Percentiles rank a stretch among this genome's conserved stretches.
Evolutionary conservation across 35 echinoderm and acorn worm species (phyloP).

Genomic region (Lytechinus pictus): DNA sequence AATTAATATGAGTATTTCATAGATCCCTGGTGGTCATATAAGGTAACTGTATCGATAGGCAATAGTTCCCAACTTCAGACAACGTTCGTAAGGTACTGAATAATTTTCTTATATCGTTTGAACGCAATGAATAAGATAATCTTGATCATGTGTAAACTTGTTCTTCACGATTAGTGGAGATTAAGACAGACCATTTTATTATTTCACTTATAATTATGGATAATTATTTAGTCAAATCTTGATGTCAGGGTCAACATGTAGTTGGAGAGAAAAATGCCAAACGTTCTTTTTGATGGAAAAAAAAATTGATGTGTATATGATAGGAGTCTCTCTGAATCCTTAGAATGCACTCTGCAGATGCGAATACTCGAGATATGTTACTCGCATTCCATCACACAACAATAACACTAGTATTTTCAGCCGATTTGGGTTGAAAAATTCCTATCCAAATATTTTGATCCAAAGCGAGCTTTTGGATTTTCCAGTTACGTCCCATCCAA

Average conservation of each 20-base stretch:
- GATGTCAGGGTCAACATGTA: neutral
- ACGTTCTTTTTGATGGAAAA: neutral
- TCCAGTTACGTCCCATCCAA: neutral
- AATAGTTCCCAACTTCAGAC: neutral
- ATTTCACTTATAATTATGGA: neutral
- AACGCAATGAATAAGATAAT: neutral
- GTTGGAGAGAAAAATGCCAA: neutral
- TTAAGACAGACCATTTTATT: neutral
- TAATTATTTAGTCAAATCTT: neutral
- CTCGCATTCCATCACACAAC: constrained; percentile 37
- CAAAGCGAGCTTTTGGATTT: neutral
- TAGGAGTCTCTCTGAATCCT: neutral
- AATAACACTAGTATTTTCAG: neutral
- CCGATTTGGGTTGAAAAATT: neutral
- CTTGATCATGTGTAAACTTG: neutral
- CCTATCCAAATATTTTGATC: constrained; percentile 46
- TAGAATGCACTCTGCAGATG: neutral
- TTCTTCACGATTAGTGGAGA: neutral
- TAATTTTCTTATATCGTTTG: no score
- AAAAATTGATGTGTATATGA: neutral
- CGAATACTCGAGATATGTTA: neutral
- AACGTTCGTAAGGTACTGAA: no score
- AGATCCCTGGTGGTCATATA: neutral
- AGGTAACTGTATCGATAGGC: neutral
- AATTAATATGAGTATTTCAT: neutral